A percentile compares a stretch with the other conserved stretches of the same genome.
phyloP scores from a whole-genome alignment of 2,797 vertebrate species.

The Stomatorhinus walkeri region DNA sequence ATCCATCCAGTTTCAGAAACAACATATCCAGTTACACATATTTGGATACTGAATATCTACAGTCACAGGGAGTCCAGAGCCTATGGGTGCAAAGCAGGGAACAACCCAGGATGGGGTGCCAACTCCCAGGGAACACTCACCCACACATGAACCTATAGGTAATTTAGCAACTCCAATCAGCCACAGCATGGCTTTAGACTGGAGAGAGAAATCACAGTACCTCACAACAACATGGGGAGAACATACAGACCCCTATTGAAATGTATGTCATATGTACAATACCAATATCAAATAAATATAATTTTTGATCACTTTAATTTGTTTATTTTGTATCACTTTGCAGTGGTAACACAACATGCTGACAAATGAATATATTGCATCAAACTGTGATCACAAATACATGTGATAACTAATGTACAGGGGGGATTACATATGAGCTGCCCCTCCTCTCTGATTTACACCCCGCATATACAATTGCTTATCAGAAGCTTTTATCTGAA shows the following conservation, averaged over 20 bases:
- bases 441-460: background rate
- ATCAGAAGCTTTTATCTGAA: background rate
- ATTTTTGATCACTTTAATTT: background rate
- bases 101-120: too few relatives aligned
- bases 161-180: background rate
- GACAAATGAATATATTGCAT: background rate
- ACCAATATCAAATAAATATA: background rate
- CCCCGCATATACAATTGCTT: background rate
- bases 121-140: background rate
- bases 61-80: background rate
- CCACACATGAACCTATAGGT: background rate
- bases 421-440: background rate
- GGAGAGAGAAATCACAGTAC: too few relatives aligned
- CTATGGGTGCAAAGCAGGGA: background rate
- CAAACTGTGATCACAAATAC: background rate
- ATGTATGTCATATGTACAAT: background rate
- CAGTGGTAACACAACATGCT: background rate
- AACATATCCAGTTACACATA: too few relatives aligned
- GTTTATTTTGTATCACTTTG: background rate
- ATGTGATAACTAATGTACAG: background rate
- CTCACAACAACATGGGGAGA: too few relatives aligned
- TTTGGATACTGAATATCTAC: too few relatives aligned
- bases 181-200: background rate
- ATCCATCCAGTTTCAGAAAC: background rate
- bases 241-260: background rate